Percentiles rank a stretch among this genome's conserved stretches.
Evolutionary conservation across 1,140 invertebrate species (phyloP).

Genomic region (Drosophila malerkotliana): DNA sequence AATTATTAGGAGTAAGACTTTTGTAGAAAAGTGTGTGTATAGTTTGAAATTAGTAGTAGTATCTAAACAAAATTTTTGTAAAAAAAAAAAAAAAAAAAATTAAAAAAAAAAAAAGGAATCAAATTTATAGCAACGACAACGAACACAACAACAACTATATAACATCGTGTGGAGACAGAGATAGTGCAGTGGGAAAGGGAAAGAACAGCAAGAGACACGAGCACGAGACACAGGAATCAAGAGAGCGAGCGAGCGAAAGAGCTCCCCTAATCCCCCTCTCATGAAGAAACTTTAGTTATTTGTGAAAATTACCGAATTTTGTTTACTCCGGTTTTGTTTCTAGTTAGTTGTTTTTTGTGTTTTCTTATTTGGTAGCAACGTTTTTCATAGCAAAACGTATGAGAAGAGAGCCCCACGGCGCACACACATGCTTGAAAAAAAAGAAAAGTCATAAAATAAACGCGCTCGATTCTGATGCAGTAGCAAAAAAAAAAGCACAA

Average conservation of each 20-base stretch:
- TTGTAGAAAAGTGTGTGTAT: background rate
- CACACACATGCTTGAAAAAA: background rate
- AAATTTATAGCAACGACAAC: background rate
- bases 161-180: constrained; percentile 1
- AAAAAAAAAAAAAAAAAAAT: constrained; percentile 19
- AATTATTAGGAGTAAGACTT: constrained; percentile 24
- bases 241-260: constrained; percentile 3
- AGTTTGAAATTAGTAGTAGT: no score
- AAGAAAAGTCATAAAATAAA: background rate
- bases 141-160: constrained; percentile 10
- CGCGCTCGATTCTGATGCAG: background rate
- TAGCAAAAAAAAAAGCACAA: constrained; percentile 8
- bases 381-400: background rate
- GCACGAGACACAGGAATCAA: background rate
- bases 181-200: background rate
- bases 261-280: background rate
- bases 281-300: background rate
- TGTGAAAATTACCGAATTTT: background rate
- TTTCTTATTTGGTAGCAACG: constrained; percentile 1
- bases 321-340: constrained; percentile 4
- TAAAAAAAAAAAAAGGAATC: constrained; percentile 13
- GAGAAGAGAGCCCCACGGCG: background rate
- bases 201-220: background rate
- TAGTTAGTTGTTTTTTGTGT: constrained; percentile 8
- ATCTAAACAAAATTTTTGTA: no score